Evolutionary conservation across 2,797 vertebrate genomes (phyloP).

Genomic region (Agapornis canus): DNA sequence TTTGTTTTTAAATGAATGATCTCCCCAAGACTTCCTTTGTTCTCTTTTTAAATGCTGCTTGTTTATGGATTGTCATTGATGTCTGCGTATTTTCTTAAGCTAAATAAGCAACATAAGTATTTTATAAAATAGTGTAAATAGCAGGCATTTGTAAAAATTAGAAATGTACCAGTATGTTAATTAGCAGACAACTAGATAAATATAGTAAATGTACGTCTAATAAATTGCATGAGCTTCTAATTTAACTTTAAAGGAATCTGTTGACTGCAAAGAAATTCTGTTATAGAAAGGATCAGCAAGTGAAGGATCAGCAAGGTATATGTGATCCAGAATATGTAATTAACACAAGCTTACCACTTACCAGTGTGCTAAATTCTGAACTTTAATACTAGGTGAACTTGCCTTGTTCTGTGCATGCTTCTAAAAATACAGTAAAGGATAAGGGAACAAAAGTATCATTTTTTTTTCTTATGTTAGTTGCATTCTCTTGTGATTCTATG

Average conservation of each 20-base stretch:
- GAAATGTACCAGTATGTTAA: neutral
- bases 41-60: neutral
- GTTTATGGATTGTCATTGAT: neutral
- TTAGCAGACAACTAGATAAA: neutral
- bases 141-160: neutral
- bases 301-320: neutral
- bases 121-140: neutral
- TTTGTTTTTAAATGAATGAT: neutral
- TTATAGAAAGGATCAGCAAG: neutral
- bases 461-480: neutral
- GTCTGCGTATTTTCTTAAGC: neutral
- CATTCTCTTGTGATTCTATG: neutral
- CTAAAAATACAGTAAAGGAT: neutral
- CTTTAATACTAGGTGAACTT: neutral
- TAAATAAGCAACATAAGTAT: neutral
- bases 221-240: neutral
- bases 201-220: neutral
- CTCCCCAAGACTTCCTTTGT: neutral
- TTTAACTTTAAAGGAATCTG: neutral
- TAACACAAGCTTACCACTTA: neutral
- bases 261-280: neutral
- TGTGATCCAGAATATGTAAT: neutral
- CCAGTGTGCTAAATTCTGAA: neutral
- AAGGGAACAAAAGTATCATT: neutral
- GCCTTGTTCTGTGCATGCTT: neutral